These are phyloP conservation scores for Yasuhikotakia modesta DNA, from an alignment of 2,797 vertebrate species.

Conservation along the genomic window DNA sequence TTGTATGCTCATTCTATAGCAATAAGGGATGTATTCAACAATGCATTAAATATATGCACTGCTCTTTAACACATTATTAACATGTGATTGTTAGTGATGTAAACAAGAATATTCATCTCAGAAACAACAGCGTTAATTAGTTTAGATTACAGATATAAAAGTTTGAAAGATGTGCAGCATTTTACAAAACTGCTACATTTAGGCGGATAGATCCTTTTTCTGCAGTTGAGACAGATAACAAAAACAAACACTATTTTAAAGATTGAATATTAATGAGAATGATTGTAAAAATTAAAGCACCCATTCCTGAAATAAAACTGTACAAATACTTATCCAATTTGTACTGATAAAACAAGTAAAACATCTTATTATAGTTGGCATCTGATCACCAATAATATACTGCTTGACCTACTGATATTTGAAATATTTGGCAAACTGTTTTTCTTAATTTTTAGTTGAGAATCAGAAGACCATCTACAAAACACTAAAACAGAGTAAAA, in stretches of 20 bases:
- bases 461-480: not conserved
- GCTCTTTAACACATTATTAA: conserved; percentile 15
- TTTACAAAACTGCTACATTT: conserved; percentile 13
- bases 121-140: not conserved
- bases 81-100: conserved; percentile 34
- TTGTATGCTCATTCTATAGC: not conserved
- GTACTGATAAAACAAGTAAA: not conserved
- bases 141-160: conserved; percentile 28
- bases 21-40: not conserved
- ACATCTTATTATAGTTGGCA: not conserved
- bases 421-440: conserved; percentile 19
- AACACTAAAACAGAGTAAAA: not conserved
- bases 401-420: not conserved
- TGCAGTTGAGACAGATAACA: not conserved
- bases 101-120: conserved; percentile 11
- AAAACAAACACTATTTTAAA: conserved; percentile 19
- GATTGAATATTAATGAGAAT: not conserved
- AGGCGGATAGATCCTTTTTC: not conserved
- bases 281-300: not conserved
- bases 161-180: conserved; percentile 6
- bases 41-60: no score
- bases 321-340: conserved; percentile 1
- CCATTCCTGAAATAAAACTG: not conserved
- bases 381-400: not conserved
- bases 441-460: not conserved